Evolutionary conservation across 2,797 vertebrate species (phyloP).

Genomic region (Rhinogobio ventralis): DNA sequence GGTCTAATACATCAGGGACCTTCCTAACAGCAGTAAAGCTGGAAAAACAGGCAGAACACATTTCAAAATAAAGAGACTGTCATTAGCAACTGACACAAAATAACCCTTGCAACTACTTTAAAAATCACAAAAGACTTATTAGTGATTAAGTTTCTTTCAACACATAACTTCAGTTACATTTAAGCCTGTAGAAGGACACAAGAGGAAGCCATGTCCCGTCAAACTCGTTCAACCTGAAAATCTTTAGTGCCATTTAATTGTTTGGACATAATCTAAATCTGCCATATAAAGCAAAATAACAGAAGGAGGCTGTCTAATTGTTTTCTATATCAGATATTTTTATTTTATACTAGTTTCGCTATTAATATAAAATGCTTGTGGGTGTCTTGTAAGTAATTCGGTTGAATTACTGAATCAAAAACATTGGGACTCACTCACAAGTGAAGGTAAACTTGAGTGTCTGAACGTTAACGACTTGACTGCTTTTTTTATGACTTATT

Average conservation of each 20-base stretch:
- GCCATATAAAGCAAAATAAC: neutral
- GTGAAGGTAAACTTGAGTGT: neutral
- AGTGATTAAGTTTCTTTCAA: neutral
- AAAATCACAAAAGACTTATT: neutral
- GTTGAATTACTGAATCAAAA: neutral
- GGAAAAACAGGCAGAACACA: neutral
- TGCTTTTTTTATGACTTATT: neutral
- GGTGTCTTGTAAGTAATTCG: neutral
- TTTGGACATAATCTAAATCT: neutral
- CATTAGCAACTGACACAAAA: neutral
- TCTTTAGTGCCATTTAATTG: constrained; percentile 10
- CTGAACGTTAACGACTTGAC: neutral
- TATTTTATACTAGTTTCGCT: neutral
- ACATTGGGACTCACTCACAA: neutral
- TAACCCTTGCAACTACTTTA: neutral
- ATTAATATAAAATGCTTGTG: neutral
- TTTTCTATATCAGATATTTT: neutral
- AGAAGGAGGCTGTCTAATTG: neutral
- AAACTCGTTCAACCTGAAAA: constrained; percentile 63
- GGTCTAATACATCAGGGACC: neutral
- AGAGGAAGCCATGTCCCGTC: constrained; percentile 32
- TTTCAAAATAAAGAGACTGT: neutral
- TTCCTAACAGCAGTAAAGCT: neutral
- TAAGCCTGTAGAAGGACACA: neutral
- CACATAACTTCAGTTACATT: constrained; percentile 5